These are phyloP conservation scores for Chromobotia macracanthus DNA, from an alignment of 2,797 vertebrate species.

Conservation along the genomic window DNA sequence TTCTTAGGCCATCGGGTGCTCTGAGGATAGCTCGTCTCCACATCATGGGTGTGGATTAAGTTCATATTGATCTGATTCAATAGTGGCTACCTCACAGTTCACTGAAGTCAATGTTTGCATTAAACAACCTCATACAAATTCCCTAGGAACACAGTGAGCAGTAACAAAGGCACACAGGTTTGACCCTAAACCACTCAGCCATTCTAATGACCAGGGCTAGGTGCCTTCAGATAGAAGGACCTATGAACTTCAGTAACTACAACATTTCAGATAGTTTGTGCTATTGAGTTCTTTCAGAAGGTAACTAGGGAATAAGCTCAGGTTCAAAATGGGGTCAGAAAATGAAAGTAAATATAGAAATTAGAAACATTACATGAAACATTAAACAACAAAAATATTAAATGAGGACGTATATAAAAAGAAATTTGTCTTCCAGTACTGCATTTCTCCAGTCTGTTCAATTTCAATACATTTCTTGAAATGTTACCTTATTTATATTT, in stretches of 20 bases:
- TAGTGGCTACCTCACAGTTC: background rate
- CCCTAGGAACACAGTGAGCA: constrained; percentile 68
- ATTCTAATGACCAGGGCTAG: constrained; percentile 68
- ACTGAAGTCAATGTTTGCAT: constrained; percentile 63
- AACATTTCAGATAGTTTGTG: constrained; percentile 55
- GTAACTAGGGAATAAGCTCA: constrained; percentile 30
- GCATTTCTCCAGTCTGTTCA: background rate
- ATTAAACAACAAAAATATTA: constrained; percentile 22
- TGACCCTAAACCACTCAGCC: constrained; percentile 67
- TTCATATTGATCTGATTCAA: constrained; percentile 67
- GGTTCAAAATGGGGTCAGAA: constrained; percentile 39
- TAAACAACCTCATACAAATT: constrained; percentile 68
- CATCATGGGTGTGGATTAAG: constrained; percentile 72
- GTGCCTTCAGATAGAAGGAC: constrained; percentile 68
- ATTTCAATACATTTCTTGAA: background rate
- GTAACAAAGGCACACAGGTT: constrained; percentile 63
- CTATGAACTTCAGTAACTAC: constrained; percentile 74
- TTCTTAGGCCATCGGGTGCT: constrained; percentile 46
- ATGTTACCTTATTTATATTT: background rate
- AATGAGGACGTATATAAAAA: background rate
- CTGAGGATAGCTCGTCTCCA: constrained; percentile 61
- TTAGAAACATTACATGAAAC: constrained; percentile 46
- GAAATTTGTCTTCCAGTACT: background rate
- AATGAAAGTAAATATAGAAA: constrained; percentile 20
- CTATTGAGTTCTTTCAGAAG: constrained; percentile 29